Conservation (phyloP, 2,888 invertebrate genomes). For the Blomia tropicalis region DNA sequence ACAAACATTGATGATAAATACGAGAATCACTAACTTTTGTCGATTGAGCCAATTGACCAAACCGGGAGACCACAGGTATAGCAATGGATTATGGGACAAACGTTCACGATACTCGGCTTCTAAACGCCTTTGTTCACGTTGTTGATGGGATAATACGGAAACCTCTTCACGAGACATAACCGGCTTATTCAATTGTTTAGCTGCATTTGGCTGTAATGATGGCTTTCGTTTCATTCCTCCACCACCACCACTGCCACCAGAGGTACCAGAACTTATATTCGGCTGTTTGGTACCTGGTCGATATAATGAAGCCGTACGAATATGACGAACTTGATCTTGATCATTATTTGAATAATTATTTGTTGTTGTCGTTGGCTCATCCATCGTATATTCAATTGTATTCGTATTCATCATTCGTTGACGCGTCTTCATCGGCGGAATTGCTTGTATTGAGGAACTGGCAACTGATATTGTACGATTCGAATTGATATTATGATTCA, state of each 20-base stretch:
- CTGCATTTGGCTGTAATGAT: slow-evolving; percentile 70
- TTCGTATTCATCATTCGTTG: slow-evolving; percentile 1
- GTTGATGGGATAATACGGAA: slow-evolving; percentile 48
- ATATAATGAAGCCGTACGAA: slow-evolving; percentile 26
- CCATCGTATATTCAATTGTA: slow-evolving; percentile 16
- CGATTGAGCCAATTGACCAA: slow-evolving; percentile 86
- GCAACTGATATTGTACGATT: not conserved
- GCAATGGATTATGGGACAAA: slow-evolving; percentile 78
- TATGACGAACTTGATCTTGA: slow-evolving; percentile 5
- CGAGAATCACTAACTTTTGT: slow-evolving; percentile 81
- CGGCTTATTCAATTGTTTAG: slow-evolving; percentile 55
- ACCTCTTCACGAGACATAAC: slow-evolving; percentile 84
- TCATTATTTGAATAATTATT: not conserved
- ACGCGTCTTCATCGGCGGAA: not conserved
- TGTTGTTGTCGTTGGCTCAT: not conserved
- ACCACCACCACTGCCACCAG: slow-evolving; percentile 29
- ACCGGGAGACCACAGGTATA: slow-evolving; percentile 48
- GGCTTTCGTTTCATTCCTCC: slow-evolving; percentile 71
- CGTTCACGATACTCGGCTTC: slow-evolving; percentile 79
- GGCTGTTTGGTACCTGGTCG: slow-evolving; percentile 21
- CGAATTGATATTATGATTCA: not conserved
- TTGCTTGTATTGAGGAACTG: not conserved
- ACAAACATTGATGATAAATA: slow-evolving; percentile 80
- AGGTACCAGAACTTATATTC: slow-evolving; percentile 17
- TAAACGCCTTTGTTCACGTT: slow-evolving; percentile 72